Evolutionary conservation across 2,888 invertebrate species (phyloP).

Genomic region (Orthonevra nobilis): DNA sequence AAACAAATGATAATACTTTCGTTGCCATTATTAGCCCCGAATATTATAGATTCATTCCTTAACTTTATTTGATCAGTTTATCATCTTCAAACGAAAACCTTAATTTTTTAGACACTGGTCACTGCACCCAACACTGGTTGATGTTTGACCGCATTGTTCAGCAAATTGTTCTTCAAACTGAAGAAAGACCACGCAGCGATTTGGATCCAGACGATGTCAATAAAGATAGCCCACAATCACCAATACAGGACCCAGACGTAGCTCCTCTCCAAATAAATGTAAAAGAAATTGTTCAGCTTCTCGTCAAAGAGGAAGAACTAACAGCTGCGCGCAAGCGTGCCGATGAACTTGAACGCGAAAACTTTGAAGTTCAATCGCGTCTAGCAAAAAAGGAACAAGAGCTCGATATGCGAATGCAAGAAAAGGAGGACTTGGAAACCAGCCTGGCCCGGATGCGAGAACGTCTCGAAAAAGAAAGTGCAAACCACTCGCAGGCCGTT

Average conservation of each 20-base stretch:
- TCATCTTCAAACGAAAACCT: no score
- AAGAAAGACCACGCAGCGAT: constrained; percentile 80
- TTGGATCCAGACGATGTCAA: constrained; percentile 77
- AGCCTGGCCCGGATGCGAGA: constrained; percentile 90
- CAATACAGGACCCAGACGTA: constrained; percentile 88
- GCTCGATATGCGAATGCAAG: constrained; percentile 92
- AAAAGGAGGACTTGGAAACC: constrained; percentile 95
- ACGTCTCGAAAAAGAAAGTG: constrained; percentile 93
- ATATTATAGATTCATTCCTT: no score
- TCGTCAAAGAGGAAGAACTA: constrained; percentile 96
- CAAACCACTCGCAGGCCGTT: constrained; percentile 91
- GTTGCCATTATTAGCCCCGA: no score
- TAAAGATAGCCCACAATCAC: constrained; percentile 76
- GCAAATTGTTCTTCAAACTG: constrained; percentile 92
- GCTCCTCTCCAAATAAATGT: constrained; percentile 94
- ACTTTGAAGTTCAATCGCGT: constrained; percentile 91
- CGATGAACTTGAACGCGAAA: constrained; percentile 93
- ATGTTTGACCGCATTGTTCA: constrained; percentile 96
- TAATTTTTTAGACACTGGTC: constrained; percentile 89
- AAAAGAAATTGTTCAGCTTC: constrained; percentile 91
- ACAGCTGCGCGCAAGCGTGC: constrained; percentile 92
- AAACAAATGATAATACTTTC: no score
- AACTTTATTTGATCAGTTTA: no score
- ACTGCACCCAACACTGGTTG: constrained; percentile 95
- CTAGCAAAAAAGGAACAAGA: constrained; percentile 96